These are phyloP conservation scores for Myotis yumanensis DNA, from an alignment of 2,113 vertebrate species.

Conservation along the genomic window DNA sequence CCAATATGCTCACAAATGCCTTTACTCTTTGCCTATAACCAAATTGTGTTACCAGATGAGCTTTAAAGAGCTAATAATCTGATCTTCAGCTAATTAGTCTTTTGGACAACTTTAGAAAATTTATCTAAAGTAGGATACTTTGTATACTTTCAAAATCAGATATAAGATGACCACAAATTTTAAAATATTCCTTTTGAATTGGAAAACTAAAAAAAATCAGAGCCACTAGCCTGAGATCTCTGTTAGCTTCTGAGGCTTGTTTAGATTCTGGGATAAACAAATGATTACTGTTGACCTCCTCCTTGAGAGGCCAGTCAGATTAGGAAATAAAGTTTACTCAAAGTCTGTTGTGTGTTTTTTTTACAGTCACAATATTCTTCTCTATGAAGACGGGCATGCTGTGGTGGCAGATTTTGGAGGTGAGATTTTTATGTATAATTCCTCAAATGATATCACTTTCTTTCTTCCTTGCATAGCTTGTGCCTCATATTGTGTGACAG, in stretches of 20 bases:
- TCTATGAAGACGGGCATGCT: conserved; percentile 95
- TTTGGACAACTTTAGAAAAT: not conserved
- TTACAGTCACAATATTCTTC: conserved; percentile 94
- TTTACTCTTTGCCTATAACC: not conserved
- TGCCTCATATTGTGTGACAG: not conserved
- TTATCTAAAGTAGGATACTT: not conserved
- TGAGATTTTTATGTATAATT: conserved; percentile 71
- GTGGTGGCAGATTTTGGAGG: conserved; percentile 98
- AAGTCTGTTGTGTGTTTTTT: not conserved
- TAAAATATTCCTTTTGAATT: not conserved
- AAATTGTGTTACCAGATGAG: not conserved
- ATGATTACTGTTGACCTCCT: not conserved
- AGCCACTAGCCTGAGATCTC: not conserved
- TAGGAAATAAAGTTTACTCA: not conserved
- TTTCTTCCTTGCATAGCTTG: not conserved
- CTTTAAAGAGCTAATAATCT: not conserved
- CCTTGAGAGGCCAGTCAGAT: not conserved
- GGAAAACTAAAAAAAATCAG: not conserved
- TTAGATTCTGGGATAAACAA: not conserved
- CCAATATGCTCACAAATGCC: not conserved
- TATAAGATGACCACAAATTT: not conserved
- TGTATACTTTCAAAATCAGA: not conserved
- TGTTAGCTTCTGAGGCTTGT: not conserved
- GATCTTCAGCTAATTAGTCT: not conserved
- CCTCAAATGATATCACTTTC: not conserved